Conservation (phyloP, 2,888 invertebrate genomes). For the Aspidiotus rigidus region DNA sequence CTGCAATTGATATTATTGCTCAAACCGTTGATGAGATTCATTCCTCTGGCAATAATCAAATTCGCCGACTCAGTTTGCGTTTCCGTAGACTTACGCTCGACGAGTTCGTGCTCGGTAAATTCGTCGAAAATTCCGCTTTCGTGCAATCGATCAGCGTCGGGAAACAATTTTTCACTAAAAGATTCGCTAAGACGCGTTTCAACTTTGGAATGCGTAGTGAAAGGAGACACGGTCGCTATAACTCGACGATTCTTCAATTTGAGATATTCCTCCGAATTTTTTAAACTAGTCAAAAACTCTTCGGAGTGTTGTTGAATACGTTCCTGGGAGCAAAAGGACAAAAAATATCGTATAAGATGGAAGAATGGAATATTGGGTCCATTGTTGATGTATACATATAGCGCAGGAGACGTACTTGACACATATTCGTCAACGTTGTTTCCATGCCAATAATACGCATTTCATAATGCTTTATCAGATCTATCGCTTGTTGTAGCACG, state of each 20-base stretch:
- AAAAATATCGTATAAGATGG: not conserved
- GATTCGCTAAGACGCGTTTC: conserved; percentile 37
- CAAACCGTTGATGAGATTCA: not conserved
- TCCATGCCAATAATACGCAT: conserved; percentile 38
- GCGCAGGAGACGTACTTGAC: conserved; percentile 35
- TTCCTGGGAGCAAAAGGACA: conserved; percentile 11
- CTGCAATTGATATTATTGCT: not conserved
- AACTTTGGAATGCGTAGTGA: conserved; percentile 40
- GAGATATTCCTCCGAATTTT: conserved; percentile 27
- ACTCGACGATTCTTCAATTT: conserved; percentile 33
- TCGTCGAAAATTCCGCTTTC: conserved; percentile 62
- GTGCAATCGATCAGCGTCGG: conserved; percentile 50
- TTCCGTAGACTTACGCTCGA: conserved; percentile 21
- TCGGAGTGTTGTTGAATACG: conserved; percentile 24
- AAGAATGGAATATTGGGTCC: not conserved
- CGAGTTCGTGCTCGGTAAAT: conserved; percentile 30
- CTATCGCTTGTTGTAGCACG: conserved; percentile 55
- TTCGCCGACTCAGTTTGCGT: conserved; percentile 20
- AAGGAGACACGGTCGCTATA: conserved; percentile 40
- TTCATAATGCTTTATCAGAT: conserved; percentile 49
- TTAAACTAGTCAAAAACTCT: conserved; percentile 22
- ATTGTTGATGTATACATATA: not conserved
- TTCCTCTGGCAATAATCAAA: not conserved
- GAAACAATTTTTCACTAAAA: conserved; percentile 49
- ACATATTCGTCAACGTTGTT: conserved; percentile 38